phyloP scores from a whole-genome alignment of 2,113 vertebrate species.

The Muntiacus reevesi region DNA sequence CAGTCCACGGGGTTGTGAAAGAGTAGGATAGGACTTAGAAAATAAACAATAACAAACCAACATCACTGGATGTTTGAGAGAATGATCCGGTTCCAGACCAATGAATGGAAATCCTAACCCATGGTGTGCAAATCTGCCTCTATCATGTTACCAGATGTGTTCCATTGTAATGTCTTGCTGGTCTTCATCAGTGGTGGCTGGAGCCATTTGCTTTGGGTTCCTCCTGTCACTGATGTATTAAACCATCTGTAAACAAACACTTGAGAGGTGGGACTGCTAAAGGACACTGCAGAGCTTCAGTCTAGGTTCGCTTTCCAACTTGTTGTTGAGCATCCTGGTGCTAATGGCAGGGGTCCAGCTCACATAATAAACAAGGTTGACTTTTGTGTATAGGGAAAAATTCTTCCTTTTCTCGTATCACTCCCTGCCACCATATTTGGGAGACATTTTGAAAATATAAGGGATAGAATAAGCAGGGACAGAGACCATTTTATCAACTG shows the following conservation, averaged over 20 bases:
- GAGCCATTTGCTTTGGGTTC: background rate
- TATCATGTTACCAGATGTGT: background rate
- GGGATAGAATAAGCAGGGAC: background rate
- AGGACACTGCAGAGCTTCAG: background rate
- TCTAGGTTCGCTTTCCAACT: background rate
- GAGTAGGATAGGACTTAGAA: background rate
- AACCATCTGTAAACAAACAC: background rate
- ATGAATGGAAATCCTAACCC: background rate
- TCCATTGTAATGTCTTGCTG: background rate
- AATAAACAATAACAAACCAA: background rate
- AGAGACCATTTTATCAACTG: background rate
- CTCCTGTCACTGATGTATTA: background rate
- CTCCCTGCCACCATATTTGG: background rate
- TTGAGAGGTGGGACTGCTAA: background rate
- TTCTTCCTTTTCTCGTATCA: background rate
- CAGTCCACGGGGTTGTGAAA: background rate
- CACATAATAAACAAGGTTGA: background rate
- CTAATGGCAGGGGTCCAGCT: background rate
- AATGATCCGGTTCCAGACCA: background rate
- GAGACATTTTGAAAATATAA: background rate
- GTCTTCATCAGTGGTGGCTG: too few species aligned
- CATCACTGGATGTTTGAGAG: background rate
- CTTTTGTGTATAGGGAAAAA: background rate
- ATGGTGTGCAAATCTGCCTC: background rate
- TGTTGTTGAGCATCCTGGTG: background rate